A percentile compares a stretch with the other conserved stretches of the same genome.
Conservation (phyloP, 1,140 invertebrate species). For the Temnothorax nylanderi region DNA sequence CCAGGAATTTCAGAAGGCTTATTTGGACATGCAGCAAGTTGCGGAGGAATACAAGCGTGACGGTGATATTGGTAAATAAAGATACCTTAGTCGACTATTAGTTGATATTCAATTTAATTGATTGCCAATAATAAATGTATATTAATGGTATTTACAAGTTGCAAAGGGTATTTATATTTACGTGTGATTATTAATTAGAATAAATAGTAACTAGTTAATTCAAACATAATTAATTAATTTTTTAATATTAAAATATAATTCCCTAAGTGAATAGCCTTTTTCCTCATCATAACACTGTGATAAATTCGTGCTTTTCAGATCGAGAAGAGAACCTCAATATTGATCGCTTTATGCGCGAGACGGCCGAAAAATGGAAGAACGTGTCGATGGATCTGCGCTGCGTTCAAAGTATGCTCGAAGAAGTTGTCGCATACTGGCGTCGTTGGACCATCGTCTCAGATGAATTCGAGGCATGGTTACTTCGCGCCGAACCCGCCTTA, state of each 20-base stretch:
- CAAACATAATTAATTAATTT: background rate
- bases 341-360: conserved; percentile 94
- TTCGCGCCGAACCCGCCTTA: conserved; percentile 91
- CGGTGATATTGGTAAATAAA: conserved; percentile 90
- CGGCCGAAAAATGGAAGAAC: conserved; percentile 94
- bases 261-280: background rate
- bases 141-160: background rate
- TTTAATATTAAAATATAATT: background rate
- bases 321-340: conserved; percentile 91
- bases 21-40: conserved; percentile 95
- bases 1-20: conserved; percentile 97
- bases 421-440: conserved; percentile 95
- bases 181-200: background rate
- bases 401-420: conserved; percentile 95
- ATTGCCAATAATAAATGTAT: background rate
- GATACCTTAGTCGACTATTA: background rate
- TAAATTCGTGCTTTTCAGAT: conserved; percentile 84
- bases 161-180: background rate
- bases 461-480: conserved; percentile 93
- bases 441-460: conserved; percentile 91
- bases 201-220: background rate
- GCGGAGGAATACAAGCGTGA: conserved; percentile 96
- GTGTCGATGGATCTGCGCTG: conserved; percentile 96
- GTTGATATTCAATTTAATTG: background rate
- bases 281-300: background rate